A percentile compares a stretch with the other conserved stretches of the same genome.
Evolutionary conservation across 37 sponge, comb jelly and placozoan species (phyloP).

Genomic region (Crambe crambe): DNA sequence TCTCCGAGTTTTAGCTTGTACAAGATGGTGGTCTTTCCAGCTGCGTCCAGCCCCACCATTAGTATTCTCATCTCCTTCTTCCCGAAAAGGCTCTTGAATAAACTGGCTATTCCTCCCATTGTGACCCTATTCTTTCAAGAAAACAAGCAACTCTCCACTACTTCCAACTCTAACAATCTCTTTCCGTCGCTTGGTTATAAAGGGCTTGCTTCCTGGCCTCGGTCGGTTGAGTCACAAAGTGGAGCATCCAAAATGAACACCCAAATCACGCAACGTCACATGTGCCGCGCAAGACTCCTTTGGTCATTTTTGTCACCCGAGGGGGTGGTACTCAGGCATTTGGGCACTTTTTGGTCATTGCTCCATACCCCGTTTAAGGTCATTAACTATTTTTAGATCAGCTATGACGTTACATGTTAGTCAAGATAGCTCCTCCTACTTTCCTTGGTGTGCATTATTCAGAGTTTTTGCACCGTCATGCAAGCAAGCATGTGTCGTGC

Average conservation of each 20-base stretch:
- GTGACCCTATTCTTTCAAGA: not conserved
- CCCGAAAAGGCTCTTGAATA: constrained; percentile 93
- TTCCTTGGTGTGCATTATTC: too few relatives aligned
- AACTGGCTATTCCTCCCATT: constrained; percentile 75
- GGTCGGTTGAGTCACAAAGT: too few relatives aligned
- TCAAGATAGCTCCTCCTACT: too few relatives aligned
- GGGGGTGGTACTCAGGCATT: constrained; percentile 17
- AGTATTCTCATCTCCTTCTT: constrained; percentile 99
- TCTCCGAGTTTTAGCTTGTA: constrained; percentile 99
- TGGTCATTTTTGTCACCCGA: constrained; percentile 3
- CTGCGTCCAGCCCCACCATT: constrained; percentile 98
- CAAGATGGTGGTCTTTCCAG: constrained; percentile 99
- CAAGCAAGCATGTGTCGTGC: too few relatives aligned
- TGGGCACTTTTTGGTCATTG: constrained; percentile 12
- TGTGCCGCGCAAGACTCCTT: constrained; percentile 17
- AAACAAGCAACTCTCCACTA: not conserved
- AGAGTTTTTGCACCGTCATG: too few relatives aligned
- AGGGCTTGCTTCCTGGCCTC: not conserved
- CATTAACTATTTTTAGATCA: constrained; percentile 18
- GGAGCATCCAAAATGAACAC: constrained; percentile 45
- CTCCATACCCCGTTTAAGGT: constrained; percentile 11
- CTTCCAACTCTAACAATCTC: not conserved
- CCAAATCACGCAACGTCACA: constrained; percentile 39
- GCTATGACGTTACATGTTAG: too few relatives aligned
- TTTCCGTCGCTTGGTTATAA: not conserved